phyloP scores from a whole-genome alignment of 2,888 invertebrate species.

The Cephus runcator region DNA sequence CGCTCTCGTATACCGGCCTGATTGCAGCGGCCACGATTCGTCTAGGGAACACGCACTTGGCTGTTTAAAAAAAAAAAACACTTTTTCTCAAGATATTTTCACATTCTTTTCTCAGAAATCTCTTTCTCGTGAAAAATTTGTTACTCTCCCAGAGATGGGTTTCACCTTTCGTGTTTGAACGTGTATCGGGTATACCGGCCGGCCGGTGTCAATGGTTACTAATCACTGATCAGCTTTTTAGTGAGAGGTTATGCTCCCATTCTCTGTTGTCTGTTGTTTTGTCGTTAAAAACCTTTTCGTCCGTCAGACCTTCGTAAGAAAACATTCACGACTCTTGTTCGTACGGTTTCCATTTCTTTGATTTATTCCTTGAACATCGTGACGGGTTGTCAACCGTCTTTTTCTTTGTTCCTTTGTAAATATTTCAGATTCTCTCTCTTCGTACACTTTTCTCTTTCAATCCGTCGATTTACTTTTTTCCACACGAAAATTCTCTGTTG shows the following conservation, averaged over 20 bases:
- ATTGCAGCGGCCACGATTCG: neutral
- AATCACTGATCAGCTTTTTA: neutral
- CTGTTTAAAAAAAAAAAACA: slow-evolving; percentile 27
- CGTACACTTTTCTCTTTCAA: neutral
- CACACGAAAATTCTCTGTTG: neutral
- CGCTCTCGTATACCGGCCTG: slow-evolving; percentile 41
- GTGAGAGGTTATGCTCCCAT: neutral
- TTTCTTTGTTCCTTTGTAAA: neutral
- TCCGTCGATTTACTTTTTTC: neutral
- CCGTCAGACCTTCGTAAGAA: neutral
- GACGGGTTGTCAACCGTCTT: neutral
- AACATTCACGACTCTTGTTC: neutral
- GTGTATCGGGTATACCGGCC: neutral
- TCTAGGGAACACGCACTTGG: slow-evolving; percentile 13
- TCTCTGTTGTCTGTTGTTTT: neutral
- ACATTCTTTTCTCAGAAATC: neutral
- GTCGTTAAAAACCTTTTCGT: neutral
- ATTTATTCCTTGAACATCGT: neutral
- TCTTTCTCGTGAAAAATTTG: neutral
- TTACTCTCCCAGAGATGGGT: neutral
- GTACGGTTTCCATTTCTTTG: neutral
- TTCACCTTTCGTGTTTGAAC: neutral
- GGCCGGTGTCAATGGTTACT: neutral
- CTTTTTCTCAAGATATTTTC: neutral
- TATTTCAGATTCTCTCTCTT: neutral